Percentiles rank a stretch among this genome's conserved stretches.
These are phyloP conservation scores for Lasaia peninsularis DNA, from an alignment of 1,140 invertebrate genomes.

Conservation along the genomic window DNA sequence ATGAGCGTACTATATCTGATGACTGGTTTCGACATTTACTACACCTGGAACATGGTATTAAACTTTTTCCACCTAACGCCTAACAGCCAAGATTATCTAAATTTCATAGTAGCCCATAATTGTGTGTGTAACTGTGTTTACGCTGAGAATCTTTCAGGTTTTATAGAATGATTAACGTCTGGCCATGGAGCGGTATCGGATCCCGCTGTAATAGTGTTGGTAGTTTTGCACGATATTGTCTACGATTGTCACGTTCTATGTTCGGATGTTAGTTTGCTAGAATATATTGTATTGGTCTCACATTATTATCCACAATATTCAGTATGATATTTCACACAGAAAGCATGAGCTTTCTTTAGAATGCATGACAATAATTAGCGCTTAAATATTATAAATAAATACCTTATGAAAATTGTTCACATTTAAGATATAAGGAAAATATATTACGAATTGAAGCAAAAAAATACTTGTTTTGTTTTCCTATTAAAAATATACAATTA, in stretches of 20 bases:
- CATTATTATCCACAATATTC: conserved; percentile 28
- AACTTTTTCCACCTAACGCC: no score
- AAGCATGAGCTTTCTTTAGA: conserved; percentile 40
- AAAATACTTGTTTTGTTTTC: background rate
- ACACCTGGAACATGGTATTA: no score
- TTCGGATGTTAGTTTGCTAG: conserved; percentile 27
- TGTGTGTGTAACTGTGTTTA: no score
- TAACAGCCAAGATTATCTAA: no score
- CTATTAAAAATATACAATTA: background rate
- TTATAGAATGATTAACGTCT: no score
- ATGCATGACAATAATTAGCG: conserved; percentile 74
- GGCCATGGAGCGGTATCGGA: no score
- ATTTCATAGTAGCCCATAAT: no score
- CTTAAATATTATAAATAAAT: conserved; percentile 45
- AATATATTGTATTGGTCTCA: conserved; percentile 45
- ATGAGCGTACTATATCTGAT: no score
- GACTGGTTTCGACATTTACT: no score
- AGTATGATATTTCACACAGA: conserved; percentile 20
- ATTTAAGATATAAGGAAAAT: background rate
- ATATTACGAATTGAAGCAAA: background rate
- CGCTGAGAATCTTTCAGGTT: no score
- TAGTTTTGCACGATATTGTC: conserved; percentile 39
- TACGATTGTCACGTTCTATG: conserved; percentile 2
- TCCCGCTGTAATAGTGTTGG: conserved; percentile 34
- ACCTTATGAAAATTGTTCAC: background rate